phyloP scores from a whole-genome alignment of 2,888 invertebrate species.

The Anaspis maculata region DNA sequence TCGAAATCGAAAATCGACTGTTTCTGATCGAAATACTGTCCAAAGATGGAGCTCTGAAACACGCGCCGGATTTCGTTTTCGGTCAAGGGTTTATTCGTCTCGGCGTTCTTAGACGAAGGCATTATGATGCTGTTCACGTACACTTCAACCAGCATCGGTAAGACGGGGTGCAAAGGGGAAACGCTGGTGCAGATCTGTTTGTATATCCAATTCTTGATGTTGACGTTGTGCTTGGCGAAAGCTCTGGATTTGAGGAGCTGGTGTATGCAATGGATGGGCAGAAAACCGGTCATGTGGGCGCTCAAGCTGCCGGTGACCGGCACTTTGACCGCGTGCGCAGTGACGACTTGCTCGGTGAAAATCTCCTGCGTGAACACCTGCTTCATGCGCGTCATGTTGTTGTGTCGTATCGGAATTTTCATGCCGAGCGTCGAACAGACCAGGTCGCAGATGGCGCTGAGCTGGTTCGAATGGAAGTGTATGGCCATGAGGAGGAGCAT shows the following conservation, averaged over 20 bases:
- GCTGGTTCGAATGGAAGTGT: slow-evolving; percentile 93
- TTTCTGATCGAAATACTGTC: slow-evolving; percentile 59
- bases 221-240: slow-evolving; percentile 92
- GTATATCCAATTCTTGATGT: slow-evolving; percentile 95
- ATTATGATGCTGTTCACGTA: slow-evolving; percentile 88
- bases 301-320: slow-evolving; percentile 86
- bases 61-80: slow-evolving; percentile 83
- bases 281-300: slow-evolving; percentile 76
- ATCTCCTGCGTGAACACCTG: slow-evolving; percentile 94
- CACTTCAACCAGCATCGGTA: slow-evolving; percentile 88
- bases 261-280: slow-evolving; percentile 95
- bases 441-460: slow-evolving; percentile 85
- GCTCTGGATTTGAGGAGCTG: slow-evolving; percentile 89
- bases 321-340: slow-evolving; percentile 91
- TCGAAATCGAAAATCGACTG: slow-evolving; percentile 51
- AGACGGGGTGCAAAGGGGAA: slow-evolving; percentile 86
- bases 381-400: slow-evolving; percentile 81
- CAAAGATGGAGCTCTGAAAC: slow-evolving; percentile 70
- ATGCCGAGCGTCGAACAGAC: slow-evolving; percentile 92
- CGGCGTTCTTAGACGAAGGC: slow-evolving; percentile 41
- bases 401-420: slow-evolving; percentile 83
- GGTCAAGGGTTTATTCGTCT: slow-evolving; percentile 80
- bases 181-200: slow-evolving; percentile 82
- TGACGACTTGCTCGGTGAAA: slow-evolving; percentile 94
- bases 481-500: slow-evolving; percentile 93